These are phyloP conservation scores for Malacoraja senta DNA, from an alignment of 2,797 vertebrate species.

Conservation along the genomic window DNA sequence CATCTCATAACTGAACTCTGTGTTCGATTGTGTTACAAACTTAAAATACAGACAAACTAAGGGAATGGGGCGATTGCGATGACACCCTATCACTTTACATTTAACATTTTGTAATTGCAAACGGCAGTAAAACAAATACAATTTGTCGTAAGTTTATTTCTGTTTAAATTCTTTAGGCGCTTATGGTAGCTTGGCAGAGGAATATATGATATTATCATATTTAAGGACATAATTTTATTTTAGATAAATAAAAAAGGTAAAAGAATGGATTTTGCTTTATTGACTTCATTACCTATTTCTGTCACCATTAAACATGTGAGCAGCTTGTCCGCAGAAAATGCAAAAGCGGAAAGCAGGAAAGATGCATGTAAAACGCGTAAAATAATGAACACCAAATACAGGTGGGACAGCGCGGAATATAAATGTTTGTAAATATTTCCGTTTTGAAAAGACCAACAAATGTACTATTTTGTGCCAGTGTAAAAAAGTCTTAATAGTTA, in stretches of 20 bases:
- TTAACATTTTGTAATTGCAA: constrained; percentile 74
- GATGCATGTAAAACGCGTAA: constrained; percentile 79
- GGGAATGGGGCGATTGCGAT: constrained; percentile 41
- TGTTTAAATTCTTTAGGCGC: constrained; percentile 84
- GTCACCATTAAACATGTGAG: constrained; percentile 53
- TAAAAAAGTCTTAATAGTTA: constrained; percentile 74
- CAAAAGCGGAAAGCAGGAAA: constrained; percentile 59
- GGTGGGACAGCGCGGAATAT: constrained; percentile 55
- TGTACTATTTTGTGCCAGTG: constrained; percentile 96
- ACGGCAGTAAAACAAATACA: constrained; percentile 82
- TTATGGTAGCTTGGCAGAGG: constrained; percentile 73
- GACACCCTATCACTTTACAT: constrained; percentile 74
- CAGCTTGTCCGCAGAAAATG: constrained; percentile 42
- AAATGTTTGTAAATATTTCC: constrained; percentile 69
- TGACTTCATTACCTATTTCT: constrained; percentile 58
- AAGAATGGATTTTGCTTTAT: constrained; percentile 57
- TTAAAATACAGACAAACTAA: neutral
- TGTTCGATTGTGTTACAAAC: neutral
- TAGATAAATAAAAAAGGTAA: constrained; percentile 70
- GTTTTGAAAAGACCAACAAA: constrained; percentile 72
- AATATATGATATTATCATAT: constrained; percentile 69
- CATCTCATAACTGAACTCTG: constrained; percentile 81
- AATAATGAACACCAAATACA: constrained; percentile 70
- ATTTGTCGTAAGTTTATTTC: constrained; percentile 79
- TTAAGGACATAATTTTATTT: constrained; percentile 90